Evolutionary conservation across 2,113 vertebrate genomes (phyloP).

Genomic region (Jaculus jaculus): DNA sequence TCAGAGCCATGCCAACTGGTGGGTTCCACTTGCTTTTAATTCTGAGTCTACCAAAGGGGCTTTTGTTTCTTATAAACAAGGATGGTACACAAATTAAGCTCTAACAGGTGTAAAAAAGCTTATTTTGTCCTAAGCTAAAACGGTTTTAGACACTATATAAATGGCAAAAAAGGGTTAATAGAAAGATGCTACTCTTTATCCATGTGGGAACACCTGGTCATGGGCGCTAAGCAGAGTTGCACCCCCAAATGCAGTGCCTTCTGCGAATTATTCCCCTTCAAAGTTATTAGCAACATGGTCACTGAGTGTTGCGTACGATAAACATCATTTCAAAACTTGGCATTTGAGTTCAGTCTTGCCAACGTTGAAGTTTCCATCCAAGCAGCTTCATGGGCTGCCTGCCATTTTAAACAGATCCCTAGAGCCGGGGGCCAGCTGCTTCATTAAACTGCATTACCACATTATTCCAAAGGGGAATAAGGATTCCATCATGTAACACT

Average conservation of each 20-base stretch:
- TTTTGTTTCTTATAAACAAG: conserved; percentile 75
- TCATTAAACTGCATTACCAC: conserved; percentile 21
- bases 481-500: conserved; percentile 41
- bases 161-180: conserved; percentile 39
- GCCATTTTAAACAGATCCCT: conserved; percentile 63
- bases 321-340: conserved; percentile 29
- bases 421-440: conserved; percentile 67
- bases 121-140: conserved; percentile 67
- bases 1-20: conserved; percentile 55
- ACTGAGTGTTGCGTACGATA: neutral
- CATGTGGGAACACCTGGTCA: neutral
- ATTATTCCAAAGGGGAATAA: conserved; percentile 57
- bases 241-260: neutral
- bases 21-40: conserved; percentile 68
- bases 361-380: conserved; percentile 65
- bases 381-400: conserved; percentile 46
- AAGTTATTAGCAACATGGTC: neutral
- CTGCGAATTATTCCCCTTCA: conserved; percentile 16
- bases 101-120: conserved; percentile 74
- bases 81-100: conserved; percentile 71
- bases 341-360: conserved; percentile 42
- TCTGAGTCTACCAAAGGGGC: conserved; percentile 42
- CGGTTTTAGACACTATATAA: conserved; percentile 14
- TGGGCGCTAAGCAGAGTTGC: neutral
- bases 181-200: neutral